Conservation (phyloP, 2,797 vertebrate genomes). For the Melanotaenia pygmaea region DNA sequence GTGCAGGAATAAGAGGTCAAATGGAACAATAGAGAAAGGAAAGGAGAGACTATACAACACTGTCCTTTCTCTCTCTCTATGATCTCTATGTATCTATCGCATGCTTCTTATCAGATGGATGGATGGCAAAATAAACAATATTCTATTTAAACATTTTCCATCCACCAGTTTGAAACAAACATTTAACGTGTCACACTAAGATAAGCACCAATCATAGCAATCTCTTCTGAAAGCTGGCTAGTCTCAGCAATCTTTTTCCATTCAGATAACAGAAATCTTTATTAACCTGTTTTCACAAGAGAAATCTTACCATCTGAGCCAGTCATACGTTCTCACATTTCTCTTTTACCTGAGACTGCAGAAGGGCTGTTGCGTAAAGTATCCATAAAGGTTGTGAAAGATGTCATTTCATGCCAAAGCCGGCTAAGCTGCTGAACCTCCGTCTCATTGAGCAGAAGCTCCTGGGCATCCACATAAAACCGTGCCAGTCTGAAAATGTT, state of each 20-base stretch:
- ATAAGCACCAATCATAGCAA: neutral
- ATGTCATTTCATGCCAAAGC: slow-evolving; percentile 88
- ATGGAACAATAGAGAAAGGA: neutral
- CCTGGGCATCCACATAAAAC: slow-evolving; percentile 89
- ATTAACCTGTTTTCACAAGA: neutral
- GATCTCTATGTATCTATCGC: neutral
- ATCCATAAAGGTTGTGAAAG: slow-evolving; percentile 91
- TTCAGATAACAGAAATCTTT: neutral
- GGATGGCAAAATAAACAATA: slow-evolving; percentile 1
- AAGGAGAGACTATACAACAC: neutral
- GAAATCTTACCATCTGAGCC: neutral
- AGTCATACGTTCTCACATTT: neutral
- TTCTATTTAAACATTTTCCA: neutral
- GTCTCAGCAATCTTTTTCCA: neutral
- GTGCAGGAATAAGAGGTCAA: neutral
- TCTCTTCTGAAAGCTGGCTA: neutral
- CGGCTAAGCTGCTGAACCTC: slow-evolving; percentile 83
- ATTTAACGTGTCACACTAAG: neutral
- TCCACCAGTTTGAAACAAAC: neutral
- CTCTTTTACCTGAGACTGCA: slow-evolving; percentile 84
- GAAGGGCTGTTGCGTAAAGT: slow-evolving; percentile 87
- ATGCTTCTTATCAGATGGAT: neutral
- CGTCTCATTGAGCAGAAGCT: slow-evolving; percentile 83
- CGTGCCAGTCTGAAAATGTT: slow-evolving; percentile 84
- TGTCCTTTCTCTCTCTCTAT: neutral